A percentile compares a stretch with the other conserved stretches of the same genome.
phyloP scores from a whole-genome alignment of 1,140 invertebrate genomes.

The Pseudoatta argentina region DNA sequence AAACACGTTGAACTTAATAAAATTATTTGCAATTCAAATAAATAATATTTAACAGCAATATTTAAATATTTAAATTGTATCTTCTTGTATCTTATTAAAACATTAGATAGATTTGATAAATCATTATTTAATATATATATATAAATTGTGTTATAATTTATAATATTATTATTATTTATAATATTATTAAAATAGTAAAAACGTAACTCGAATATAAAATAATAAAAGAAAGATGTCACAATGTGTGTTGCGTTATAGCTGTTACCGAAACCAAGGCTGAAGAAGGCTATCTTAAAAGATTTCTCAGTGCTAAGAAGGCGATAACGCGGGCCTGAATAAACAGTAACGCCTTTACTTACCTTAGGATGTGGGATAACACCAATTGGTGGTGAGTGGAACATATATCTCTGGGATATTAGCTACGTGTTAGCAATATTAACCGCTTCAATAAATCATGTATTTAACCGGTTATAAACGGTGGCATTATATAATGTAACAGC shows the following conservation, averaged over 20 bases:
- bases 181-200: slow-evolving; percentile 14
- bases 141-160: not conserved
- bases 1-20: not conserved
- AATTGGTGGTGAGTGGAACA: slow-evolving; percentile 36
- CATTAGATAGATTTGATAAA: not conserved
- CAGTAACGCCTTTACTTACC: slow-evolving; percentile 63
- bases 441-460: slow-evolving; percentile 52
- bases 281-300: slow-evolving; percentile 70
- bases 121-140: not conserved
- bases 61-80: not conserved
- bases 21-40: slow-evolving; percentile 23
- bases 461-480: slow-evolving; percentile 26
- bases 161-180: slow-evolving; percentile 7
- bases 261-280: slow-evolving; percentile 47
- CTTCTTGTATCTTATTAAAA: not conserved
- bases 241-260: not conserved
- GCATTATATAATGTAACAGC: slow-evolving; percentile 9
- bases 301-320: slow-evolving; percentile 68
- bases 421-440: slow-evolving; percentile 57
- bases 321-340: slow-evolving; percentile 72
- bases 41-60: not conserved
- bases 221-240: not conserved
- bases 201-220: slow-evolving; percentile 16
- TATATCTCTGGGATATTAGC: slow-evolving; percentile 53
- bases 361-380: slow-evolving; percentile 55